Conservation (phyloP, 2,888 invertebrate species). For the Mantis religiosa region DNA sequence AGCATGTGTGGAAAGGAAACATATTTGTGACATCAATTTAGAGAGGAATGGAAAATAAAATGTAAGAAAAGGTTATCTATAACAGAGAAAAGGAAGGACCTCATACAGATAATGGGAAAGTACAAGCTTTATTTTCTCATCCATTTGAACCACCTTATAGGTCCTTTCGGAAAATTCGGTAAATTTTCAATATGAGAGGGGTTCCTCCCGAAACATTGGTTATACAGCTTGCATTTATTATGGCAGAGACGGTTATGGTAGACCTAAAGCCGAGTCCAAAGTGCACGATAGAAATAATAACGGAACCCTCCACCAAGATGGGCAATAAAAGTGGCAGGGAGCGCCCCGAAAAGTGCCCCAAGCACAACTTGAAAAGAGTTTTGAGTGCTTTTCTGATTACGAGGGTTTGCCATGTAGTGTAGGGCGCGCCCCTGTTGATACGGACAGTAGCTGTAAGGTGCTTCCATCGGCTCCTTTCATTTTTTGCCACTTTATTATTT, state of each 20-base stretch:
- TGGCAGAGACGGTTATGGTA: not conserved
- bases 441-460: not conserved
- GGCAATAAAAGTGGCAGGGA: constrained; percentile 7
- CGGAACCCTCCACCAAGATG: constrained; percentile 6
- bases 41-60: no score
- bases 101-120: no score
- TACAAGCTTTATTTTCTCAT: no score
- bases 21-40: no score
- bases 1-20: no score
- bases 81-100: no score
- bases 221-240: not conserved
- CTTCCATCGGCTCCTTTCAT: not conserved
- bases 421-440: not conserved
- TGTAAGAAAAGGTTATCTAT: no score
- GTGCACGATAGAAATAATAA: constrained; percentile 7
- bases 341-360: not conserved
- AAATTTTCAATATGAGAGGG: no score
- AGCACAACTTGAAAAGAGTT: not conserved
- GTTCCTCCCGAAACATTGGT: no score
- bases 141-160: no score
- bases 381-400: not conserved
- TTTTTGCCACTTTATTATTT: no score
- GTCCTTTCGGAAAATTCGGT: no score
- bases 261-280: not conserved
- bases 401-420: not conserved